phyloP scores from a whole-genome alignment of 2,888 invertebrate genomes.

The Lutraria lutraria region DNA sequence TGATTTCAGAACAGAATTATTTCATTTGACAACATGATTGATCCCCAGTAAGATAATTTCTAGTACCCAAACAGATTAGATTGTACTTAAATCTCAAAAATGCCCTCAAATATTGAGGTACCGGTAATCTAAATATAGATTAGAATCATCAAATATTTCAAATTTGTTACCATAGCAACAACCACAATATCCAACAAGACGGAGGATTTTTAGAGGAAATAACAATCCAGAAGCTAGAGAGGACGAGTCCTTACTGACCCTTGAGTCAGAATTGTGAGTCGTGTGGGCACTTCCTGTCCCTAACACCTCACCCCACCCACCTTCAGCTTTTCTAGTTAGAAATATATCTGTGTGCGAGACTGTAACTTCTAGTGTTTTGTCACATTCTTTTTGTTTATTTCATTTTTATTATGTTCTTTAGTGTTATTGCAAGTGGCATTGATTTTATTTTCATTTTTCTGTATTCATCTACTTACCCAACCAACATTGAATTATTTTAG shows the following conservation, averaged over 20 bases:
- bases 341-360: background rate
- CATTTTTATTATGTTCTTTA: no score
- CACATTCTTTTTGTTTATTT: background rate
- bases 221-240: constrained; percentile 61
- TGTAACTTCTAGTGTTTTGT: background rate
- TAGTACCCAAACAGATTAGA: no score
- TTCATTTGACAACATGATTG: no score
- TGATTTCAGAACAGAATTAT: no score
- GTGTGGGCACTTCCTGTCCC: constrained; percentile 3
- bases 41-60: no score
- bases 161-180: background rate
- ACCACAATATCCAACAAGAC: background rate
- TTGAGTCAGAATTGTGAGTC: constrained; percentile 42
- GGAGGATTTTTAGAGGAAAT: constrained; percentile 47
- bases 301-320: background rate
- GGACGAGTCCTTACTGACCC: constrained; percentile 48
- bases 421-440: no score
- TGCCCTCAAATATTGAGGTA: no score
- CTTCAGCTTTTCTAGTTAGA: background rate
- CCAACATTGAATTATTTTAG: no score
- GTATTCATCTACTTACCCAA: no score
- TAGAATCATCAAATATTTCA: background rate
- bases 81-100: no score
- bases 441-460: no score
- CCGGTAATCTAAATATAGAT: no score